Evolutionary conservation across 2,797 vertebrate species (phyloP), one percentile per base, ranked within the genome.

Genomic region (Glyptemys insculpta): DNA sequence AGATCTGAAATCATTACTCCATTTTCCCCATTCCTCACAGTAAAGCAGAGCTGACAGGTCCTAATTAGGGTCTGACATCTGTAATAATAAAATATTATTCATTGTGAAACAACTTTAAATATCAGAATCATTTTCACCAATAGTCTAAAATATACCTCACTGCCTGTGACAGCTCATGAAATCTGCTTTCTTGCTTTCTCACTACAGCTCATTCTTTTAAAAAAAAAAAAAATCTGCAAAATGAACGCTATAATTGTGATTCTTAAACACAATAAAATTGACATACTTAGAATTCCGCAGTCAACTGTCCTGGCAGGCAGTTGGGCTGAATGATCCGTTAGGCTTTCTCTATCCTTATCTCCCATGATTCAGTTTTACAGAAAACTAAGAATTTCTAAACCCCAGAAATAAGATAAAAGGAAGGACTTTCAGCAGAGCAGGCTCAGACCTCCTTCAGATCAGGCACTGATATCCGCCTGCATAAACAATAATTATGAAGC

Each of bases 31-130:
- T 96, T 91, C 91, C 87, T 94, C 53, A 25, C 84, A 65, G 81
- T 50, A 83, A 96, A 94, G 96, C 92, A 92, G 86, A 97, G 88
- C 88, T 96, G 96, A 88, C 96, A 96, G 89, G 31, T 80, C 90
- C 91, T 97, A 96, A 97, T 96, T 96, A 97, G 85, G 78, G 88
- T 91, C 95, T 97, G 65, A 94, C 95, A 37, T 92, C 91, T 81
- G 83, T 94, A 95, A 94, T 97, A 97, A 96, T 96, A 96, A 98
- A 97, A 97, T 96, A 97, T 52, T 95, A 82, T 92, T 94, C 95
- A 93, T 95, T 95, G 79, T 44, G 85, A 91, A 96, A 74, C 92
- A 95, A 44, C 84, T 96, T 97, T 50, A 94, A 97, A 89, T 97
- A 96, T 92, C 96, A 92, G 95, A 83, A 88, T 91, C 76, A 0